Conservation (phyloP, 2,113 vertebrate genomes). For the Centropristis striata region DNA sequence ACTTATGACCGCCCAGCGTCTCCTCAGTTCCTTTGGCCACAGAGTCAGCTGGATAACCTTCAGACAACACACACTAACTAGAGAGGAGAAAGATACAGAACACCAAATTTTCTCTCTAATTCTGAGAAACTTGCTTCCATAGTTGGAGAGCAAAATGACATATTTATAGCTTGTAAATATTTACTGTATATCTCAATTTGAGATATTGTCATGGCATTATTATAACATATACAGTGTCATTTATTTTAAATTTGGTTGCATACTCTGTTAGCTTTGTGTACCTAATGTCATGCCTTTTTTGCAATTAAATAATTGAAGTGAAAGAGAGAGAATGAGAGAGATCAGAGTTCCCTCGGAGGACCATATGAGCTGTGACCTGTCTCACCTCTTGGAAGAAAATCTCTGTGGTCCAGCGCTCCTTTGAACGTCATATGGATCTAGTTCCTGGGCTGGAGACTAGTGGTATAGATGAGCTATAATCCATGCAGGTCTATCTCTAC, state of each 20-base stretch:
- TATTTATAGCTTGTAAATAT: neutral
- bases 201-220: neutral
- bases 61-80: slow-evolving; percentile 57
- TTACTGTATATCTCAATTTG: neutral
- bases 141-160: neutral
- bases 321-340: neutral
- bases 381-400: slow-evolving; percentile 44
- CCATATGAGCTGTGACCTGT: slow-evolving; percentile 31
- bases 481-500: slow-evolving; percentile 56
- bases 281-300: neutral
- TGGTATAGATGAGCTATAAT: slow-evolving; percentile 78
- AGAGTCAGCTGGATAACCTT: slow-evolving; percentile 78
- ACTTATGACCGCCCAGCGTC: slow-evolving; percentile 69
- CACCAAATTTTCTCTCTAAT: neutral
- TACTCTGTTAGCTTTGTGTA: neutral
- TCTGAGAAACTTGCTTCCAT: neutral
- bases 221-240: neutral
- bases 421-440: slow-evolving; percentile 74
- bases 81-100: slow-evolving; percentile 3
- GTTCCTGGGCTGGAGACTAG: slow-evolving; percentile 53
- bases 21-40: slow-evolving; percentile 69
- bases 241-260: neutral
- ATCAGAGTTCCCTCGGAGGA: neutral
- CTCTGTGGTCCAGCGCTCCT: slow-evolving; percentile 53
- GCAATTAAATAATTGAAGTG: neutral